phyloP scores from a whole-genome alignment of 2,113 vertebrate species.

The Sprattus sprattus region DNA sequence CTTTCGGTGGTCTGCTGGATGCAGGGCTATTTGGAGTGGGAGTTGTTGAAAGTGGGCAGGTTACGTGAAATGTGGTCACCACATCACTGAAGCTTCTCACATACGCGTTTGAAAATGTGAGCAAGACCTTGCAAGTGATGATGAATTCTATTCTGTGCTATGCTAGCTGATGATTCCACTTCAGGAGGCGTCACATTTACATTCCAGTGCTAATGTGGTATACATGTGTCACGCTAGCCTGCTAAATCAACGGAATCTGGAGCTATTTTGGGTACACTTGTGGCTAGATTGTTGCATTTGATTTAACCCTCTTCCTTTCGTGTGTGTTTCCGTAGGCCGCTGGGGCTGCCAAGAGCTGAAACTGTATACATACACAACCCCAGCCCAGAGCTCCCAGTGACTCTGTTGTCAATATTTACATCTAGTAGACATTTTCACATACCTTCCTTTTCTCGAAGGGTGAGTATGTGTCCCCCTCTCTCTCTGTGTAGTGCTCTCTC shows the following conservation, averaged over 20 bases:
- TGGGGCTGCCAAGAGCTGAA: constrained; percentile 89
- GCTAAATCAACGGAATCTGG: neutral
- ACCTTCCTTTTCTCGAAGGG: constrained; percentile 90
- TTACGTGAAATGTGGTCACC: neutral
- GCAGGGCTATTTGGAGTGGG: neutral
- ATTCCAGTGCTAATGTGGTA: neutral
- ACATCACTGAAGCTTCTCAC: neutral
- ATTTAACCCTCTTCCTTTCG: neutral
- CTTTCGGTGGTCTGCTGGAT: neutral
- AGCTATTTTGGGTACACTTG: neutral
- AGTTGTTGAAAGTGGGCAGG: neutral
- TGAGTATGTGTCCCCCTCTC: constrained; percentile 66
- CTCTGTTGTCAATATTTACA: constrained; percentile 92
- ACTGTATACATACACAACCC: constrained; percentile 90
- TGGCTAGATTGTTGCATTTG: neutral
- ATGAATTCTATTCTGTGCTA: neutral
- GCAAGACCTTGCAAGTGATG: neutral
- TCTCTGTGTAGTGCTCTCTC: neutral
- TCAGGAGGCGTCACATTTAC: neutral
- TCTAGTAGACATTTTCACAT: constrained; percentile 92
- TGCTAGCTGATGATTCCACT: neutral
- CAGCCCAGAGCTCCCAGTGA: constrained; percentile 86
- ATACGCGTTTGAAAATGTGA: neutral
- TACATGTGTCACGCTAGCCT: neutral
- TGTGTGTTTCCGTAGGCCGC: constrained; percentile 67